Evolutionary conservation across 2,113 vertebrate genomes (phyloP).

Genomic region (Tauraco erythrolophus): DNA sequence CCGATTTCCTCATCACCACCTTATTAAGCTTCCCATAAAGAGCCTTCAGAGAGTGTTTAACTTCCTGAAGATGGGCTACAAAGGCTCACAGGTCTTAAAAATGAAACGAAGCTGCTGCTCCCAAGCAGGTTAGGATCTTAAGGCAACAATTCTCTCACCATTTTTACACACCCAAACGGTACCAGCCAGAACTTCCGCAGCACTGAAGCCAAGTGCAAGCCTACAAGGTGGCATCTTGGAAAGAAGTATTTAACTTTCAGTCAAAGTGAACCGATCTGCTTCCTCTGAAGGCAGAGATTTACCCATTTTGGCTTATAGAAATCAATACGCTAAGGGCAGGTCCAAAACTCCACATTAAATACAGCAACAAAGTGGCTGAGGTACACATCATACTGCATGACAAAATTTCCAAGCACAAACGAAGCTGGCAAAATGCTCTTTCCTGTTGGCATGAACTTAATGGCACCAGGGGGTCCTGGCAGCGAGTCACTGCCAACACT

Average conservation of each 20-base stretch:
- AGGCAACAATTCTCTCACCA: background rate
- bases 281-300: background rate
- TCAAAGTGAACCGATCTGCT: background rate
- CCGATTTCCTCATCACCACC: background rate
- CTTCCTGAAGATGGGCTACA: background rate
- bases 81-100: background rate
- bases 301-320: background rate
- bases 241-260: background rate
- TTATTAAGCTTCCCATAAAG: background rate
- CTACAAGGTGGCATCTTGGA: background rate
- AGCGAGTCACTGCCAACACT: background rate
- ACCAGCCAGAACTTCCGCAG: background rate
- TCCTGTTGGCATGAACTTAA: background rate
- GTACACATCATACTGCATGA: background rate
- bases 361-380: background rate
- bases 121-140: fast-evolving
- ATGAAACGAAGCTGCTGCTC: background rate
- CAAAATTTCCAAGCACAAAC: background rate
- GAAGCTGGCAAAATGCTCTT: background rate
- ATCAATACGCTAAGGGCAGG: background rate
- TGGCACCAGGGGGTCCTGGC: background rate
- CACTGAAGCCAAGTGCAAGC: background rate
- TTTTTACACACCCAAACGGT: background rate
- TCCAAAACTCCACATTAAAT: background rate
- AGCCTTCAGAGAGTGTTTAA: background rate